These are phyloP conservation scores for Liopterus haemorrhoidalis DNA, from an alignment of 2,888 invertebrate genomes.

Conservation along the genomic window DNA sequence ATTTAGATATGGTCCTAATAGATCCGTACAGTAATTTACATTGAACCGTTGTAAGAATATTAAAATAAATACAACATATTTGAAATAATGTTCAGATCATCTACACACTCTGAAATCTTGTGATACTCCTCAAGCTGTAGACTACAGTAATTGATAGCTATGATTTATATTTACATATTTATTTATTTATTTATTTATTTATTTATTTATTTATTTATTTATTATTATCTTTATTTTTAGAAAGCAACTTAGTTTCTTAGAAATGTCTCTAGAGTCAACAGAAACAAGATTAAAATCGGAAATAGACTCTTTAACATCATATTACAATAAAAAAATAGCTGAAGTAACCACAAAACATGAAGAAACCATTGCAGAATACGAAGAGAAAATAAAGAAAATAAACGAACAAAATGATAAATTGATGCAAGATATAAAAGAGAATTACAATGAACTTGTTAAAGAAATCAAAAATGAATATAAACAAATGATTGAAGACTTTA, in stretches of 20 bases:
- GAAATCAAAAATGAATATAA: constrained; percentile 50
- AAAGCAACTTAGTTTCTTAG: constrained; percentile 54
- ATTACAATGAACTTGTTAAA: constrained; percentile 48
- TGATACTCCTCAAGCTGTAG: too few relatives aligned
- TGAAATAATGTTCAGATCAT: constrained; percentile 8
- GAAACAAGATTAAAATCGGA: constrained; percentile 58
- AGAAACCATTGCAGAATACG: constrained; percentile 38
- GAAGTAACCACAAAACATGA: constrained; percentile 35
- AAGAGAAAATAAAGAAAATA: constrained; percentile 38
- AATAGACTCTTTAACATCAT: constrained; percentile 49
- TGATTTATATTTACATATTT: too few relatives aligned
- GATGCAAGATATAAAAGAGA: constrained; percentile 49
- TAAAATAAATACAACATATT: too few relatives aligned
- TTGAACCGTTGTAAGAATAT: too few relatives aligned
- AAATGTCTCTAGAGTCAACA: constrained; percentile 51
- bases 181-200: too few relatives aligned
- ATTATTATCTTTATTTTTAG: constrained; percentile 40
- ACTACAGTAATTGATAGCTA: too few relatives aligned
- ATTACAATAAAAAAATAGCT: constrained; percentile 50
- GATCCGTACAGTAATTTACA: too few relatives aligned
- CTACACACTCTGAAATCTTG: too few relatives aligned
- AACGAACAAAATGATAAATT: constrained; percentile 39
- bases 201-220: too few relatives aligned
- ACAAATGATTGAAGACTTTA: constrained; percentile 54
- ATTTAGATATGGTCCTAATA: too few relatives aligned